These are phyloP conservation scores for Bibio marci DNA, from an alignment of 2,888 invertebrate genomes.

Conservation along the genomic window DNA sequence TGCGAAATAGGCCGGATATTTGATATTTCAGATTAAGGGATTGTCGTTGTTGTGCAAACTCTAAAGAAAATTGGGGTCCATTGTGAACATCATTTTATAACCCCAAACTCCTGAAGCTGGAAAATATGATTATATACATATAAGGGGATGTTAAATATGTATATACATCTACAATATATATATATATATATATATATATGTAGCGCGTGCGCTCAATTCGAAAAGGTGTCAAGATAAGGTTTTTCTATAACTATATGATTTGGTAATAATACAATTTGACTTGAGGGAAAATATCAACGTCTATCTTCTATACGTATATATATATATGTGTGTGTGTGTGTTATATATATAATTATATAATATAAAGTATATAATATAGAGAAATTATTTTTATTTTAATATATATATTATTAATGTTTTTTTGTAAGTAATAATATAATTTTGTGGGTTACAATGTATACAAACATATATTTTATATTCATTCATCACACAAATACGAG, in stretches of 20 bases:
- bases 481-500: background rate
- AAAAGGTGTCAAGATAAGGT: conserved; percentile 2
- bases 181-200: background rate
- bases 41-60: conserved; percentile 9
- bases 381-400: too few species aligned
- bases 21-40: conserved; percentile 17
- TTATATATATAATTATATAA: too few species aligned
- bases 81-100: conserved; percentile 9
- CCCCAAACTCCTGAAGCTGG: background rate
- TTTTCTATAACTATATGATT: background rate
- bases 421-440: too few species aligned
- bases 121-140: too few species aligned
- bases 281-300: too few species aligned
- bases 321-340: background rate
- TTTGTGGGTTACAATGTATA: too few species aligned
- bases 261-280: background rate
- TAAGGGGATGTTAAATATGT: too few species aligned
- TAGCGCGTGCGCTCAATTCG: conserved; percentile 1
- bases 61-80: conserved; percentile 17
- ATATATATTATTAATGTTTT: too few species aligned
- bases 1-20: conserved; percentile 17
- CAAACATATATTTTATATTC: too few species aligned
- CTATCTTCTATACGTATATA: background rate
- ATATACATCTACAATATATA: too few species aligned
- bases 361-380: too few species aligned